Conservation (phyloP, 2,797 vertebrate genomes). For the Sphenopsis melanotis region DNA sequence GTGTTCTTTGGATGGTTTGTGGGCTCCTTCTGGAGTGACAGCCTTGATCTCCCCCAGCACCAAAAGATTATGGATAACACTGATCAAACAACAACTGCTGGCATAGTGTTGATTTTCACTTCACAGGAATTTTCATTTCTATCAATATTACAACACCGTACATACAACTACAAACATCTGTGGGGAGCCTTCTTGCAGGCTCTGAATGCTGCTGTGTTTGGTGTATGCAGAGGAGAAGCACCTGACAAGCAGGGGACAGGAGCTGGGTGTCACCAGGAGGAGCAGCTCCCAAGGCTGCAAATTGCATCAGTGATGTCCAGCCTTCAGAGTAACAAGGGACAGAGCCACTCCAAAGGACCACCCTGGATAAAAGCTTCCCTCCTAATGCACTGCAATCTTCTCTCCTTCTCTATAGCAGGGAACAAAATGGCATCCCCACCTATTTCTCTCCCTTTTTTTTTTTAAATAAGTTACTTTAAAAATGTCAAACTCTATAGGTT, state of each 20-base stretch:
- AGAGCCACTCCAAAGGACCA: not conserved
- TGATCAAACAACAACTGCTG: not conserved
- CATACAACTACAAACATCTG: not conserved
- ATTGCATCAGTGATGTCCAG: not conserved
- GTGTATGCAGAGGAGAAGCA: not conserved
- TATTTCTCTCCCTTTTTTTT: not conserved
- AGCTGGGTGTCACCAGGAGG: not conserved
- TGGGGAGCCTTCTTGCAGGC: not conserved
- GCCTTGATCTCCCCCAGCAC: not conserved
- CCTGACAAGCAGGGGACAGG: not conserved
- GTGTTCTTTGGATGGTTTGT: not conserved
- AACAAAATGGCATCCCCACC: not conserved
- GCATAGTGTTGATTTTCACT: not conserved
- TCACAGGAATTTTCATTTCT: not conserved
- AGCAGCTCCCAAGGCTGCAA: not conserved
- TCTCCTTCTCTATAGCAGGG: not conserved
- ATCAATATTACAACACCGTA: not conserved
- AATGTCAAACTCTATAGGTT: not conserved
- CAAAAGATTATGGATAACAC: not conserved
- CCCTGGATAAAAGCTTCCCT: not conserved
- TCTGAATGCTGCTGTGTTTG: not conserved
- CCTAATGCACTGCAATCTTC: constrained; percentile 2
- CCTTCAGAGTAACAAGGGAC: not conserved
- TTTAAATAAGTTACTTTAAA: not conserved
- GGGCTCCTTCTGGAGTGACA: not conserved